Evolutionary conservation across 2,888 invertebrate species (phyloP), one percentile per base, ranked within the genome.

Genomic region (Trissonchulus latispiculum): DNA sequence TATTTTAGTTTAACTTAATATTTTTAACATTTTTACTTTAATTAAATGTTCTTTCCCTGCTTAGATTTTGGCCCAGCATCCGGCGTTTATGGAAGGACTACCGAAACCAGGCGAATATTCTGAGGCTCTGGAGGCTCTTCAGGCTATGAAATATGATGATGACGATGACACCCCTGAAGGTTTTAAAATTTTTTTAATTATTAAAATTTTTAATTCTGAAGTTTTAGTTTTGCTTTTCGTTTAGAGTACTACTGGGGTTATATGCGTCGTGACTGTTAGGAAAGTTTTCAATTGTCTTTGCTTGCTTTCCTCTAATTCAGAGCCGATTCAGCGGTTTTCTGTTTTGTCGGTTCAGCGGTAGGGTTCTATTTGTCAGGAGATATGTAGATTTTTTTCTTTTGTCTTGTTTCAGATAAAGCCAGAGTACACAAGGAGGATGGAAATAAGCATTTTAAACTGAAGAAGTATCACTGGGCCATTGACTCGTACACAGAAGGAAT

Each of bases 391-490:
- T 48, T 48, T 48, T 48, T 15, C 48, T 48, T 15, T 23, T 48
- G 48, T 23, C 23, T 48, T 48, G 48, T 81, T 81, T 33, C 80
- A 89, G 95, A 94, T 81, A 86, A 93, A 35, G 95, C 96, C 0
- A 85, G 86, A 0, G 90, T 89, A 77, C 94, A 95, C 82, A 96
- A 95, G 83, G 93, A 93, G 73, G 97, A 97, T 85, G 99, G 97
- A 0, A 95, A 95, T 83, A 91, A 91, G 78, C 92, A 95, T 84
- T 95, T 94, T 83, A 92, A 94, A 81, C 89, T 90, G 80, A 95
- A 93, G 83, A 95, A 96, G 81, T 99, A 95, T 82, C 87, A 92
- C 76, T 87, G 93, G 82, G 93, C 95, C 0, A 89, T 94, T 59
- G 85, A 84, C 36, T 84, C 83, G 72, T 95, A 95, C 82, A 92